These are phyloP conservation scores for Latrodectus elegans DNA, from an alignment of 2,888 invertebrate genomes.

Conservation along the genomic window DNA sequence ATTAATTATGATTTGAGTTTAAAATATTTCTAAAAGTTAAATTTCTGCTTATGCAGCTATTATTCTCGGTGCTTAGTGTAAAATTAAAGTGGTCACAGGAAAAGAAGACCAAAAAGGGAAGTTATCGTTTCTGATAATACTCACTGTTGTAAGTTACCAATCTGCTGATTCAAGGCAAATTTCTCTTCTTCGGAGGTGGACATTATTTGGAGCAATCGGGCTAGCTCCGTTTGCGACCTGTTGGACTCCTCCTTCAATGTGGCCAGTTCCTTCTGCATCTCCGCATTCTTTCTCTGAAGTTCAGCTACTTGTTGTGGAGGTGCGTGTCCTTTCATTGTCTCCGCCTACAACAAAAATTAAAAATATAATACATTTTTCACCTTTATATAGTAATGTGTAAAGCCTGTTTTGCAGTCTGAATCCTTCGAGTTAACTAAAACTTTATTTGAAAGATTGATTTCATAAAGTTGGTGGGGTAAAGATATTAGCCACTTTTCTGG, in stretches of 20 bases:
- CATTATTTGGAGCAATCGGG: slow-evolving; percentile 88
- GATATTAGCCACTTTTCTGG: too few species aligned
- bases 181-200: slow-evolving; percentile 96
- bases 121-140: slow-evolving; percentile 72
- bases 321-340: slow-evolving; percentile 73
- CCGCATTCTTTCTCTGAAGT: slow-evolving; percentile 72
- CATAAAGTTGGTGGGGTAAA: too few species aligned
- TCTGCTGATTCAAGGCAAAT: slow-evolving; percentile 92
- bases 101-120: too few species aligned
- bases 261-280: slow-evolving; percentile 78
- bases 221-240: slow-evolving; percentile 89
- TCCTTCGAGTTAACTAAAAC: too few species aligned
- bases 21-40: too few species aligned
- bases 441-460: too few species aligned
- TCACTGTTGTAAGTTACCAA: slow-evolving; percentile 93
- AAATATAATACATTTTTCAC: too few species aligned
- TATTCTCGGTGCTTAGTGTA: background rate
- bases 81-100: background rate
- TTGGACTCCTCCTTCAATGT: slow-evolving; percentile 87
- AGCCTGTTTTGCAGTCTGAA: too few species aligned
- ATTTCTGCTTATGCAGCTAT: background rate
- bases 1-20: too few species aligned
- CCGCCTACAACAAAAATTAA: slow-evolving; percentile 73
- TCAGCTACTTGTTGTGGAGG: slow-evolving; percentile 71
- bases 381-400: too few species aligned